Evolutionary conservation across 2,113 vertebrate genomes (phyloP).

Genomic region (Mugil cephalus): DNA sequence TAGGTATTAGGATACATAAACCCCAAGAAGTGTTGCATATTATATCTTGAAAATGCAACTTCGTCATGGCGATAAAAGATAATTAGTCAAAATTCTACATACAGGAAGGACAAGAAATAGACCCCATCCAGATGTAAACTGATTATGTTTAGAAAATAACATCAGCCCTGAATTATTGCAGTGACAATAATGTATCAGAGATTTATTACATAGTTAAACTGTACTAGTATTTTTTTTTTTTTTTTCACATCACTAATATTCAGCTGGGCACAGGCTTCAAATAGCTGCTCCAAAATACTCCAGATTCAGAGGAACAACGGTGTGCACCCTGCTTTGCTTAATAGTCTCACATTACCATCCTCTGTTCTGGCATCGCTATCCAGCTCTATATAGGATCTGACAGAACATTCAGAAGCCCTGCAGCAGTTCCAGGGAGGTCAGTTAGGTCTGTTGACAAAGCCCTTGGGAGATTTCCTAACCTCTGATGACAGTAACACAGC

Average conservation of each 20-base stretch:
- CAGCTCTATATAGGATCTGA: constrained; percentile 22
- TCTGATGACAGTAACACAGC: constrained; percentile 16
- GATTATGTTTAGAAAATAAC: no score
- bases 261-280: constrained; percentile 24
- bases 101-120: no score
- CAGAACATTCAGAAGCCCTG: constrained; percentile 26
- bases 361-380: neutral
- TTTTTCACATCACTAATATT: constrained; percentile 46
- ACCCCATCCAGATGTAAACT: no score
- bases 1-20: no score
- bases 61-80: no score
- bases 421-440: constrained; percentile 12
- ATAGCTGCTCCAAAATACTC: constrained; percentile 13
- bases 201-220: neutral
- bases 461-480: constrained; percentile 19
- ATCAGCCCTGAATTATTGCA: no score
- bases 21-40: no score
- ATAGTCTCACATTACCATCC: constrained; percentile 1
- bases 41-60: no score
- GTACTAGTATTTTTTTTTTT: constrained; percentile 19
- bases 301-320: constrained; percentile 12
- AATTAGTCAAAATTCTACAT: no score
- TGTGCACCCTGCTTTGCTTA: constrained; percentile 19
- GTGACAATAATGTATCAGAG: no score
- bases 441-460: constrained; percentile 10